Percentiles rank a stretch among this genome's conserved stretches.
These are phyloP conservation scores for Aldabrachelys gigantea DNA, from an alignment of 2,113 vertebrate genomes.

Conservation along the genomic window DNA sequence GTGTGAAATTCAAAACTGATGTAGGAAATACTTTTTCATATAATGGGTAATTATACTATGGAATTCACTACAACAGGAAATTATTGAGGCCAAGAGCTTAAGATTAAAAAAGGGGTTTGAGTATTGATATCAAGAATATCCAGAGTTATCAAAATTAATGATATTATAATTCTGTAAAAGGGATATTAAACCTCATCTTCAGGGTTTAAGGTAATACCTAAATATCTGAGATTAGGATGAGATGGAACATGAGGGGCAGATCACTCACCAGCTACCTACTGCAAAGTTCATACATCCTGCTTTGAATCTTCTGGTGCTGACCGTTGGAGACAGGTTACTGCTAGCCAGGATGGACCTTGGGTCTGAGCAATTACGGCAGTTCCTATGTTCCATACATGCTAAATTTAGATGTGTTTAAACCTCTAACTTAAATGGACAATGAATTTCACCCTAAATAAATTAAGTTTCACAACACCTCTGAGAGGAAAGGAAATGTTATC, in stretches of 20 bases:
- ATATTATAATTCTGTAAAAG: background rate
- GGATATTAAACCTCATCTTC: background rate
- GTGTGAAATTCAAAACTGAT: background rate
- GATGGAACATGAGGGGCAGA: background rate
- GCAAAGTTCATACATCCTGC: background rate
- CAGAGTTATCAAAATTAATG: background rate
- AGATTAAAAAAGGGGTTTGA: background rate
- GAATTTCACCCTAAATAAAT: background rate
- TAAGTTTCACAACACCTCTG: background rate
- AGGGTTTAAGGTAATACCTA: background rate
- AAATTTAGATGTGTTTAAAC: background rate
- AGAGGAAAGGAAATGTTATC: background rate
- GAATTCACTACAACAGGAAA: background rate
- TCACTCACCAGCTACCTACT: background rate
- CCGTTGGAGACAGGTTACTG: background rate
- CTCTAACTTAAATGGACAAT: background rate
- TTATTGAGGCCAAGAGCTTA: background rate
- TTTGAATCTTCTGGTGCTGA: background rate
- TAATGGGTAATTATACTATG: background rate
- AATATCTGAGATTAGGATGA: background rate
- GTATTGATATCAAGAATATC: background rate
- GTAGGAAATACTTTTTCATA: background rate
- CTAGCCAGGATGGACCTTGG: background rate
- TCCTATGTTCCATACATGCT: background rate
- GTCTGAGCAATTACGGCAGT: background rate